Base-by-base conservation (phyloP, 2,113 vertebrate genomes). In the Fregetta grallaria region DNA sequence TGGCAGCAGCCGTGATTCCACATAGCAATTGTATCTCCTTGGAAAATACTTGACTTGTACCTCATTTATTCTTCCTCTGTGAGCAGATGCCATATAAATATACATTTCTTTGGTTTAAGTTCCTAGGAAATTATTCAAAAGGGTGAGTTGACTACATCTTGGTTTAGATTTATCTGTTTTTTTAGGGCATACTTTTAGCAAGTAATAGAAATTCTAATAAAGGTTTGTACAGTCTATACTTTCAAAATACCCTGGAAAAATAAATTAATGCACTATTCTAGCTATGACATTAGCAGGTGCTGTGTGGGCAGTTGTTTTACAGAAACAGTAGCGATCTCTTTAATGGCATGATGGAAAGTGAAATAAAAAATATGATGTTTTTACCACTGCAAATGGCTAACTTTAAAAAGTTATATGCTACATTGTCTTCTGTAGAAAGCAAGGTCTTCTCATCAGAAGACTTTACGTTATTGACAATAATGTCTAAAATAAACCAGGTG, bases 221-320 rank as follows among this genome's bases (percentile, higher is more conserved):
- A 78, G 50, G 49, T 44, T 62, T 65, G 58, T n/a, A 52, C 78
- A 84, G 50, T 65, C 82, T 94, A 50, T 25, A 66, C 88, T 95
- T 96, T 82, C 42, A 87, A 96, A 94, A 90, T 73, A 79, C n/a
- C 49, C 90, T 70, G 56, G 53, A 56, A 94, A 94, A 97, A 91
- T 75, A 86, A 95, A 76, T 92, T 25, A 78, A 38, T 49, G 50
- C 58, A 30, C 34, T 42, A 5, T 30, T 84, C 67, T 61, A 88
- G 82, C 91, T 76, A 68, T 86, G 93, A 74, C 91, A 93, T 22
- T 85, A 78, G 59, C 97, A 98, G 95, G 65, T 92, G 88, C 80
- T 98, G 95, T 25, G 96, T 97, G 91, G 96, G 97, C 58, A 94
- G 94, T 44, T 88, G 93, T 77, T 93, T 91, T 97, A 92, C 73